Evolutionary conservation across 1,140 invertebrate genomes (phyloP), one percentile per base, ranked within the genome.

Genomic region (Chlorops oryzae): DNA sequence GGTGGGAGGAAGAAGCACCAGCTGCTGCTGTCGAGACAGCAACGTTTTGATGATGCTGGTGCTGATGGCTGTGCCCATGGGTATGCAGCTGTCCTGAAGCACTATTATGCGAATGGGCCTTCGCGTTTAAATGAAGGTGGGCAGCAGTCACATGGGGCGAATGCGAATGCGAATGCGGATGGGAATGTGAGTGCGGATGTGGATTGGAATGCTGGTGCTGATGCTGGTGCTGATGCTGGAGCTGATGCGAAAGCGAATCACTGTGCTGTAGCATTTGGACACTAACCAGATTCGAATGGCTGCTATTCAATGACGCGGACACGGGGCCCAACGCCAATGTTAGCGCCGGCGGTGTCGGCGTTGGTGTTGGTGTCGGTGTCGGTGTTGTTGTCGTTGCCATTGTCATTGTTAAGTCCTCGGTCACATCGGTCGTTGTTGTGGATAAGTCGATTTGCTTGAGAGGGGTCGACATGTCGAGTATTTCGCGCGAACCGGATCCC

Each of bases 1-100:
- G 63, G 48, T 50, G 55, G 50, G 57, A 55, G 39, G 9, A 12
- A n/a, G 13, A 13, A 15, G 59, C 59, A 59, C 37, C 57, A n/a
- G n/a, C n/a, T n/a, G n/a, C n/a, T 13, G 27, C 27, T 9, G 6
- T 32, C 6, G 42, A 41, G 51, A 56, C 32, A 18, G 15, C 51
- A 42, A 57, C 4, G 50, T 21, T 43, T 28, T 59, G 38, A 49
- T 47, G 46, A 44, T 40, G n/a, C n/a, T n/a, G n/a, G 43, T 54
- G 18, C 32, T 18, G 34, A 13, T 45, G 40, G n/a, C 35, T 17
- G 9, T 5, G 49, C 25, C n/a, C n/a, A n/a, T n/a, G n/a, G n/a
- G n/a, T n/a, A n/a, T n/a, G n/a, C n/a, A n/a, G n/a, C n/a, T n/a
- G n/a, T n/a, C n/a, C n/a, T n/a, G n/a, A n/a, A n/a, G n/a, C n/a